These are phyloP conservation scores for Acanthurus tractus DNA, from an alignment of 2,797 vertebrate species.

Conservation along the genomic window DNA sequence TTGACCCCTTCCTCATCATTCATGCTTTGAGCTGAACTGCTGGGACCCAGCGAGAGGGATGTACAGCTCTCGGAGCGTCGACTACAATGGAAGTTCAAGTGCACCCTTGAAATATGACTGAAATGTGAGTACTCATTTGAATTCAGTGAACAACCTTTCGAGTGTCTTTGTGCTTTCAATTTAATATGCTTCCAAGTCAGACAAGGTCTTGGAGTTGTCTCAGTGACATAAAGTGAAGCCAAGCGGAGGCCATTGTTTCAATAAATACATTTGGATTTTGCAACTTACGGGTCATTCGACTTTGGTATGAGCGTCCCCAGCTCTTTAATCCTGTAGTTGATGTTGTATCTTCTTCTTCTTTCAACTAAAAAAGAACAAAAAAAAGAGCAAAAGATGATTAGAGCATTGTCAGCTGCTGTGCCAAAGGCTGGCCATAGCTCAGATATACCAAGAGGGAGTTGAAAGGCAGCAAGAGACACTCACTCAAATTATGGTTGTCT, in stretches of 20 bases:
- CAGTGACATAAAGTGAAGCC: conserved; percentile 22
- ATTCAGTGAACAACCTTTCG: conserved; percentile 66
- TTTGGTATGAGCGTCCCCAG: conserved; percentile 99
- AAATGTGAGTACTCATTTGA: conserved; percentile 74
- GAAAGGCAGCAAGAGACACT: conserved; percentile 72
- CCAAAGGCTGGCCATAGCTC: conserved; percentile 10
- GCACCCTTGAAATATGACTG: conserved; percentile 75
- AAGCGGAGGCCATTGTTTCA: conserved; percentile 32
- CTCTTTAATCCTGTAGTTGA: conserved; percentile 99
- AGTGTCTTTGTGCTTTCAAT: conserved; percentile 69
- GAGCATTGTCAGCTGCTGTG: conserved; percentile 6
- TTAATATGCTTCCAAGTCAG: conserved; percentile 42
- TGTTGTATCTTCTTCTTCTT: conserved; percentile 97
- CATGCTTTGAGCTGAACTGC: conserved; percentile 72
- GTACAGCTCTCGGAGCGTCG: conserved; percentile 59
- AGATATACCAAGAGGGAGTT: conserved; percentile 29
- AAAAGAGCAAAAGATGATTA: conserved; percentile 18
- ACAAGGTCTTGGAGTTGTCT: conserved; percentile 39
- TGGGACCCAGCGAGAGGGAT: conserved; percentile 50
- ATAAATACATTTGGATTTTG: conserved; percentile 36
- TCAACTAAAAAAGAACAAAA: conserved; percentile 88
- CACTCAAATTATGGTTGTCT: conserved; percentile 99
- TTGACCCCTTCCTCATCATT: conserved; percentile 78
- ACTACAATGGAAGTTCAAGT: conserved; percentile 76
- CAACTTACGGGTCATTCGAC: conserved; percentile 98